These are phyloP conservation scores for Takifugu flavidus DNA, from an alignment of 2,113 vertebrate species.

Conservation along the genomic window DNA sequence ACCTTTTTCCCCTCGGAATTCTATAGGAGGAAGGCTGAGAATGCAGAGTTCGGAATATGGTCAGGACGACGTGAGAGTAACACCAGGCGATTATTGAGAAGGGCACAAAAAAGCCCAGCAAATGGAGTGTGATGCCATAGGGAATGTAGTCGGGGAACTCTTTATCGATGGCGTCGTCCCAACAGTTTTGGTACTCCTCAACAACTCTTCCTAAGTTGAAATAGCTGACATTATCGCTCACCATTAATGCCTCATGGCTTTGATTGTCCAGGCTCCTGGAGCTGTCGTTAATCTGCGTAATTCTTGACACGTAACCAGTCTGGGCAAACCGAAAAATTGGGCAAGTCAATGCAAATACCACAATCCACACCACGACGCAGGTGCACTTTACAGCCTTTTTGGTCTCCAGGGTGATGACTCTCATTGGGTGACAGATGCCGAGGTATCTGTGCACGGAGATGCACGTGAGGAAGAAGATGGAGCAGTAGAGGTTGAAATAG, in stretches of 20 bases:
- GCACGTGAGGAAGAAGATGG: slow-evolving; percentile 87
- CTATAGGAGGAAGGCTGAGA: slow-evolving; percentile 49
- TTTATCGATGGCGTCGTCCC: slow-evolving; percentile 80
- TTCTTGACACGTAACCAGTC: slow-evolving; percentile 61
- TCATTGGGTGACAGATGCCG: slow-evolving; percentile 80
- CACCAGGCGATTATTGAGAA: slow-evolving; percentile 82
- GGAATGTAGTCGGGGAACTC: slow-evolving; percentile 79
- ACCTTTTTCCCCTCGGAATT: slow-evolving; percentile 7
- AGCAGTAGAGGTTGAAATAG: slow-evolving; percentile 85
- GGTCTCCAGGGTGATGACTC: slow-evolving; percentile 75
- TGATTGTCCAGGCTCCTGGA: slow-evolving; percentile 9
- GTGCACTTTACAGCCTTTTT: slow-evolving; percentile 77
- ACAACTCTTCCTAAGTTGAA: neutral
- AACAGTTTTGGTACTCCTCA: slow-evolving; percentile 75
- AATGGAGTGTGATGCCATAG: slow-evolving; percentile 77
- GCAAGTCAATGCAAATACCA: slow-evolving; percentile 78
- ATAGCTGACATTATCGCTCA: slow-evolving; percentile 30
- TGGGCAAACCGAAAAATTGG: slow-evolving; percentile 82
- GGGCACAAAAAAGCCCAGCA: slow-evolving; percentile 78
- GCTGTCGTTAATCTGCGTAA: slow-evolving; percentile 16
- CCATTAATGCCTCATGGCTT: neutral
- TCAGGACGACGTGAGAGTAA: slow-evolving; percentile 79
- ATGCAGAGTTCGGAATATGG: slow-evolving; percentile 75
- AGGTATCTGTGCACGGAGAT: slow-evolving; percentile 84
- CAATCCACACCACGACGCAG: slow-evolving; percentile 77